These are phyloP conservation scores for Tribolium madens DNA, from an alignment of 1,140 invertebrate species.

Conservation along the genomic window DNA sequence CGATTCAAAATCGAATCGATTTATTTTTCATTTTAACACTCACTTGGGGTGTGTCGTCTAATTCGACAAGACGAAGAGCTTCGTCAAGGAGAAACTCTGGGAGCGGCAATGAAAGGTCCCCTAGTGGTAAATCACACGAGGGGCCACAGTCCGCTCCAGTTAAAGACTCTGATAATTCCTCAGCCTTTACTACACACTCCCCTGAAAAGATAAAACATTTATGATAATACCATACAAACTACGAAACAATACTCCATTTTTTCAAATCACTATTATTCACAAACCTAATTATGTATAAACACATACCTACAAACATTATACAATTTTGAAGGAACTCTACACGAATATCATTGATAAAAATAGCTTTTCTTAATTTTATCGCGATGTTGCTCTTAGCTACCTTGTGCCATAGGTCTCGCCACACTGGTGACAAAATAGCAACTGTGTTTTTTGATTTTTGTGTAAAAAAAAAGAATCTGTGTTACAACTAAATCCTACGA, in stretches of 20 bases:
- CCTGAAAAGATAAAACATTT: slow-evolving; percentile 64
- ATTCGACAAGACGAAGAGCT: slow-evolving; percentile 77
- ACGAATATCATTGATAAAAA: background rate
- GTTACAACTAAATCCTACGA: no score
- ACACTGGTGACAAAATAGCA: no score
- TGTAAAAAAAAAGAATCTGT: no score
- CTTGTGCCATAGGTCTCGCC: no score
- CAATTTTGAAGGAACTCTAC: background rate
- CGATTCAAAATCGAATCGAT: slow-evolving; percentile 23
- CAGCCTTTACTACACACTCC: slow-evolving; percentile 72
- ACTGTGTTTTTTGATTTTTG: no score
- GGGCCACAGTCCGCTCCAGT: slow-evolving; percentile 55
- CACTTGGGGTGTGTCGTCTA: slow-evolving; percentile 74
- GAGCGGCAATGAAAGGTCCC: slow-evolving; percentile 66
- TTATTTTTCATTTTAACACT: slow-evolving; percentile 11
- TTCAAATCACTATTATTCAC: slow-evolving; percentile 12
- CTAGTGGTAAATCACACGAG: slow-evolving; percentile 61
- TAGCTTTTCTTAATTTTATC: no score
- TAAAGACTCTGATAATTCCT: slow-evolving; percentile 63
- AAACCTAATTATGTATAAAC: slow-evolving; percentile 16
- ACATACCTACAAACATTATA: no score
- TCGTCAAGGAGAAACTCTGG: slow-evolving; percentile 79
- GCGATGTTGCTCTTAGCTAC: no score
- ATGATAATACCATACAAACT: background rate
- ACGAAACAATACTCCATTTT: slow-evolving; percentile 15